phyloP scores from a whole-genome alignment of 2,113 vertebrate species.

The Cervus canadensis region DNA sequence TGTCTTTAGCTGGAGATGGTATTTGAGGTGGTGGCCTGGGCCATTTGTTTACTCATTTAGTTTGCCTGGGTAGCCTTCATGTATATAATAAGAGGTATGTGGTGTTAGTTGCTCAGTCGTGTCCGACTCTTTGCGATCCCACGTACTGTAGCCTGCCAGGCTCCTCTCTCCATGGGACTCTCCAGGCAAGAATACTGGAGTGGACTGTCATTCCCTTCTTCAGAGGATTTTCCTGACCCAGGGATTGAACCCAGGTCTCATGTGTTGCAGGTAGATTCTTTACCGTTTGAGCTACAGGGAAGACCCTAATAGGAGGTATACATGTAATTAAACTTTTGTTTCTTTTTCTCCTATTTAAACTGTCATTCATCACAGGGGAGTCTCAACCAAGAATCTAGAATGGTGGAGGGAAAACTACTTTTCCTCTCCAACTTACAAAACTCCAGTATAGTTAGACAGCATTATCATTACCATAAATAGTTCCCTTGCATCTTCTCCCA shows the following conservation, averaged over 20 bases:
- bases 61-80: not conserved
- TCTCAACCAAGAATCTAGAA: not conserved
- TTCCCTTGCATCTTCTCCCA: not conserved
- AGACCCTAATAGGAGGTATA: not conserved
- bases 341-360: not conserved
- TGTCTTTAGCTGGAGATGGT: not conserved
- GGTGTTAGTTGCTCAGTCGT: too few species aligned
- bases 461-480: not conserved
- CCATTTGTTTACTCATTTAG: not conserved
- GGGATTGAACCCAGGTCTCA: too few species aligned
- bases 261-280: too few species aligned
- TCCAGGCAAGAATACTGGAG: too few species aligned
- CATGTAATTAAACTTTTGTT: not conserved
- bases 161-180: too few species aligned
- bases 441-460: not conserved
- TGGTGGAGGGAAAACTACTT: not conserved
- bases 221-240: too few species aligned
- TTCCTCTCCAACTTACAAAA: not conserved
- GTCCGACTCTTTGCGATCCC: too few species aligned
- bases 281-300: too few species aligned
- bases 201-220: too few species aligned
- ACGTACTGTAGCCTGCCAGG: too few species aligned
- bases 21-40: not conserved
- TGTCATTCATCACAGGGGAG: not conserved
- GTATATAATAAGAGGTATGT: not conserved